A percentile compares a stretch with the other conserved stretches of the same genome.
Conservation (phyloP, 2,888 invertebrate genomes). For the Drosophila maculinotata region DNA sequence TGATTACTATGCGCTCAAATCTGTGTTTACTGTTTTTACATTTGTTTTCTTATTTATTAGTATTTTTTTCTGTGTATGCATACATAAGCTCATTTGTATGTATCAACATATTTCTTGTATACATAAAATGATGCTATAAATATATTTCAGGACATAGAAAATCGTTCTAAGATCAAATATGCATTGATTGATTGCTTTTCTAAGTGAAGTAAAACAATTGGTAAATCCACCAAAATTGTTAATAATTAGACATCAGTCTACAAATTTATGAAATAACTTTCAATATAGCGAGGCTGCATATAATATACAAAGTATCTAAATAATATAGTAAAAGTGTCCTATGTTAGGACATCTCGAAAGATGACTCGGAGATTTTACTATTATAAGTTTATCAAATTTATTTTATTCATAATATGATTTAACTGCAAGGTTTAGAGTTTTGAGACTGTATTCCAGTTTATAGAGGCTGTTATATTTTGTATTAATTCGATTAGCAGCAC, state of each 20-base stretch:
- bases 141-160: not conserved
- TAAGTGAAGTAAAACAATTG: not conserved
- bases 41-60: not conserved
- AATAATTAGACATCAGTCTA: slow-evolving; percentile 1
- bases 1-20: slow-evolving; percentile 18
- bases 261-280: too few relatives aligned
- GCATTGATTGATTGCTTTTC: slow-evolving; percentile 17
- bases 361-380: too few relatives aligned
- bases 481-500: too few relatives aligned
- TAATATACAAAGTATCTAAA: too few relatives aligned
- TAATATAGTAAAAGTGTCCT: too few relatives aligned
- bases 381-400: too few relatives aligned
- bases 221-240: not conserved
- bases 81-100: not conserved
- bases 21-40: not conserved
- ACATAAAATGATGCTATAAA: not conserved
- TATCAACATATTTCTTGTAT: not conserved
- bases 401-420: too few relatives aligned
- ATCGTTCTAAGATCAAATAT: not conserved
- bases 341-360: too few relatives aligned
- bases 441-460: too few relatives aligned
- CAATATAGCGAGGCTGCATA: too few relatives aligned
- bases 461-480: too few relatives aligned
- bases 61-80: not conserved
- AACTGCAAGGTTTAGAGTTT: too few relatives aligned